Conservation (phyloP, 2,888 invertebrate species). For the Tipula lateralis region DNA sequence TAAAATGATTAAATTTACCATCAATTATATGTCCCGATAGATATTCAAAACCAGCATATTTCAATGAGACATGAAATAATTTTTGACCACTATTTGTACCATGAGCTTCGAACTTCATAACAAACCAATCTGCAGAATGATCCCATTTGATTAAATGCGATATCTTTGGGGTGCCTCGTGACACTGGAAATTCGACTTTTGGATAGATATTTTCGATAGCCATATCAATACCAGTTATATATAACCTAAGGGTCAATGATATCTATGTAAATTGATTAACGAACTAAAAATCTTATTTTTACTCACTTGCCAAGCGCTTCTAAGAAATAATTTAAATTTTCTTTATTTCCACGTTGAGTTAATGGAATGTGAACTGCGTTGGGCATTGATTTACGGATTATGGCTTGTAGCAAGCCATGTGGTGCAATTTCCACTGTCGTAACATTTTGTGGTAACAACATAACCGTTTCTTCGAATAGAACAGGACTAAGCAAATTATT, state of each 20-base stretch:
- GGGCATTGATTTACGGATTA: conserved; percentile 57
- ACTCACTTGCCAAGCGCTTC: conserved; percentile 50
- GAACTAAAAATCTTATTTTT: no score
- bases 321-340: conserved; percentile 48
- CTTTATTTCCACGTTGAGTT: conserved; percentile 55
- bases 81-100: conserved; percentile 65
- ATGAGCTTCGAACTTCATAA: conserved; percentile 62
- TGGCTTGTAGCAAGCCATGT: conserved; percentile 62
- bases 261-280: no score
- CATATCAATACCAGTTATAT: conserved; percentile 69
- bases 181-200: conserved; percentile 71
- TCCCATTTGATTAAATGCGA: conserved; percentile 84
- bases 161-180: conserved; percentile 79
- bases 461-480: conserved; percentile 59
- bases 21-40: conserved; percentile 79
- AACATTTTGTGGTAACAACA: conserved; percentile 58
- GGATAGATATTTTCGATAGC: conserved; percentile 74
- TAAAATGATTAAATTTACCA: no score
- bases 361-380: conserved; percentile 56
- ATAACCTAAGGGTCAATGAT: no score
- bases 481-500: conserved; percentile 67
- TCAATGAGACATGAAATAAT: conserved; percentile 55
- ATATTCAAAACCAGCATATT: conserved; percentile 64
- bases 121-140: conserved; percentile 72
- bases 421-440: conserved; percentile 66